Evolutionary conservation across 2,888 invertebrate species (phyloP), one percentile per base, ranked within the genome.

Genomic region (Drepana falcataria): DNA sequence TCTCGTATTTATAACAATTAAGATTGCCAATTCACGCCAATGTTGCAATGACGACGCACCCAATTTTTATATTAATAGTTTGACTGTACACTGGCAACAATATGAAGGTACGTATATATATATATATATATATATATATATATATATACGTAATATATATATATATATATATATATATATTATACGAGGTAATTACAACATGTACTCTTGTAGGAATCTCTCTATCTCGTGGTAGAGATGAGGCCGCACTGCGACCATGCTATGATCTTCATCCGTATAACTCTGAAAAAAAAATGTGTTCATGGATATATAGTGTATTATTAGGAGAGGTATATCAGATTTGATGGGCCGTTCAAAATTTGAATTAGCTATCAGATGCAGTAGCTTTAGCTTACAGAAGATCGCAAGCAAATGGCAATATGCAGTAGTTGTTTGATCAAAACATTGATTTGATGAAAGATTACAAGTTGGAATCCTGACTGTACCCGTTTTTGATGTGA

Each of bases 201-300:
- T 83, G 57, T 87, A 75, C 55, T 90, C 87, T 65, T 69, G 57
- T 53, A 96, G 92, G 92, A 98, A 98, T 75, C 95, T 94, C 80
- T 97, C 97, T 75, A 98, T 85, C 0, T 95, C 95, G 82, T 97
- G 96, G 82, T 98, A 98, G 37, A 98, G 92, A 89, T 98, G 98
- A 6, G 95, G 95, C 59, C 96, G 93, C 2, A 97, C 96, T 44
- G 95, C 95, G 4, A 92, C 89, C 58, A 98, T 88, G n/a, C 95
- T 94, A 77, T 98, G 98, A 74, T 97, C 96, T 89, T 98, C 97
- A 79, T 98, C 98, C 0, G 98, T 95, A 83, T 99, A 99, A 61
- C 96, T 96, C 98, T 98, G 93, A 56, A 88, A 90, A 65, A 75
- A 62, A 68, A 54, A 35, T 56, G 47, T 41, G n/a, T 33, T 52